Evolutionary conservation across 35 echinoderm and acorn worm species (phyloP).

Genomic region (Strongylocentrotus purpuratus): DNA sequence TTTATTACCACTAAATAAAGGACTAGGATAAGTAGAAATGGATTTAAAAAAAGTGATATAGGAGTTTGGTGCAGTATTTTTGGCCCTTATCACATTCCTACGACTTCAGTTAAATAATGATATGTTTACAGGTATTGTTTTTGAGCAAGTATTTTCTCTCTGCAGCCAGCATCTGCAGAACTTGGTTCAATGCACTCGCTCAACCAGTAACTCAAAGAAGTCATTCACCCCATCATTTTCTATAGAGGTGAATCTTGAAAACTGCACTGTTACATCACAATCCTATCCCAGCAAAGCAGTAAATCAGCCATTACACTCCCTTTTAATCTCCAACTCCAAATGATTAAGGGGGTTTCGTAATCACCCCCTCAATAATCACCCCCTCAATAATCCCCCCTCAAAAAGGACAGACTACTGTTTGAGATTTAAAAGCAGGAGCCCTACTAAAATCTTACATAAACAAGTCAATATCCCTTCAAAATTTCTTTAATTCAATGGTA

Average conservation of each 20-base stretch:
- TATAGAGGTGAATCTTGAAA: neutral
- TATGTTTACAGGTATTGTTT: neutral
- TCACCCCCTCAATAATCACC: neutral
- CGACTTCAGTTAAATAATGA: neutral
- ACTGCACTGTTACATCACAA: neutral
- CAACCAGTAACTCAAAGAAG: neutral
- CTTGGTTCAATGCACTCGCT: neutral
- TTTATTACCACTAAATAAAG: neutral
- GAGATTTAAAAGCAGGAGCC: neutral
- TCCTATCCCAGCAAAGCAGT: neutral
- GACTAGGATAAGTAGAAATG: neutral
- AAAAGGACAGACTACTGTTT: neutral
- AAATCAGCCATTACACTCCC: neutral
- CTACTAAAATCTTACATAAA: neutral
- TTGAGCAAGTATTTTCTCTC: neutral
- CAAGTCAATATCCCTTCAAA: neutral
- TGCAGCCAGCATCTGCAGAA: neutral
- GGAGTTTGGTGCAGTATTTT: neutral
- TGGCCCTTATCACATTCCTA: neutral
- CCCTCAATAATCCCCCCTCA: no score
- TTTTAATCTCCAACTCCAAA: neutral
- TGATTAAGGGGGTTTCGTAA: neutral
- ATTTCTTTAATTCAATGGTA: neutral
- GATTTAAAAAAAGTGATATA: neutral
- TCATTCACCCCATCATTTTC: neutral